Conservation (phyloP, 1,140 invertebrate species). For the Hermetia illucens region DNA sequence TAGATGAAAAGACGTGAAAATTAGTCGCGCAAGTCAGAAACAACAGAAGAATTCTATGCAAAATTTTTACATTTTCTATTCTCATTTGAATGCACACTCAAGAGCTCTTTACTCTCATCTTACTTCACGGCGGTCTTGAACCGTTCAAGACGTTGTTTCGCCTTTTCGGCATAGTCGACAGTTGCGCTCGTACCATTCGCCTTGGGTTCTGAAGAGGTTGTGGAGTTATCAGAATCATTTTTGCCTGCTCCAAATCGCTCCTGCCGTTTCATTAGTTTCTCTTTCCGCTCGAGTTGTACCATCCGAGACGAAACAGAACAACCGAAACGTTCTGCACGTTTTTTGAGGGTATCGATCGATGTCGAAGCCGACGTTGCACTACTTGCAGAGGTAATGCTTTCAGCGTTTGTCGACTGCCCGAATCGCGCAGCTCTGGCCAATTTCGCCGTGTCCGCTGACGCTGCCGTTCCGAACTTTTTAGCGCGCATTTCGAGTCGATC, state of each 20-base stretch:
- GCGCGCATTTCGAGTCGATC: slow-evolving; percentile 61
- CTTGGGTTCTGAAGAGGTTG: background rate
- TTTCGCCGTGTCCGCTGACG: slow-evolving; percentile 42
- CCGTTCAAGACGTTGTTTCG: slow-evolving; percentile 21
- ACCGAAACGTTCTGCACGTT: slow-evolving; percentile 61
- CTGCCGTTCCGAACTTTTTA: slow-evolving; percentile 56
- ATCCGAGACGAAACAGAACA: slow-evolving; percentile 50
- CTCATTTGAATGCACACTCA: too few species aligned
- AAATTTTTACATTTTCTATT: too few species aligned
- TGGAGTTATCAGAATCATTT: slow-evolving; percentile 15
- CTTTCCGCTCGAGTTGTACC: slow-evolving; percentile 47
- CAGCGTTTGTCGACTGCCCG: slow-evolving; percentile 30
- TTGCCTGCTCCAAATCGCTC: slow-evolving; percentile 45
- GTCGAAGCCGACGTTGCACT: slow-evolving; percentile 21
- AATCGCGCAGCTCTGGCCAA: slow-evolving; percentile 52
- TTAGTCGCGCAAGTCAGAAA: too few species aligned
- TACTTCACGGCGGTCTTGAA: slow-evolving; percentile 21
- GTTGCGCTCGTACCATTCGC: background rate
- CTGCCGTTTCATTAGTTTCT: slow-evolving; percentile 53
- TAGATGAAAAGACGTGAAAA: too few species aligned
- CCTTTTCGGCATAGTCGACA: slow-evolving; percentile 21
- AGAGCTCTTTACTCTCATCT: too few species aligned
- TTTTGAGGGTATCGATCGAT: slow-evolving; percentile 50
- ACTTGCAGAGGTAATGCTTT: slow-evolving; percentile 11
- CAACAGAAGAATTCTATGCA: too few species aligned